Evolutionary conservation across 1,140 invertebrate species (phyloP).

Genomic region (Meloidogyne exigua): DNA sequence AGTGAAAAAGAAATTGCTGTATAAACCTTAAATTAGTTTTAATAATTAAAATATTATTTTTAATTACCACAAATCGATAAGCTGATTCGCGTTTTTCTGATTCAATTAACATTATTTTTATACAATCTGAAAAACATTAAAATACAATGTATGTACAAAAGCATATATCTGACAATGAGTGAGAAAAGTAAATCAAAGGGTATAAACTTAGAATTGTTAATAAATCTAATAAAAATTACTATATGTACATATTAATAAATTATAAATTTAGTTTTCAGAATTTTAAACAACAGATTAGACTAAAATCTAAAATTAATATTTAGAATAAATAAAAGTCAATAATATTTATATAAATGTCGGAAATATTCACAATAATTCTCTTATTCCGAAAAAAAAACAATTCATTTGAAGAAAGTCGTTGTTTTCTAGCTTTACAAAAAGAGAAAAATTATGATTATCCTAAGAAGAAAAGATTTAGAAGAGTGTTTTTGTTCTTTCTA

Average conservation of each 20-base stretch:
- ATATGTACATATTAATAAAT: too few species aligned
- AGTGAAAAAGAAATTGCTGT: constrained; percentile 59
- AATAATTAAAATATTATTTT: background rate
- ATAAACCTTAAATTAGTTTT: constrained; percentile 26
- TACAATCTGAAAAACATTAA: background rate
- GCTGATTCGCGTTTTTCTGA: constrained; percentile 48
- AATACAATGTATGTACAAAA: background rate
- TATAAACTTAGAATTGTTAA: too few species aligned
- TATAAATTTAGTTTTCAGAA: too few species aligned
- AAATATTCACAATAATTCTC: background rate
- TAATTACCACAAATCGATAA: constrained; percentile 51
- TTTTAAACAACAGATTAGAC: too few species aligned
- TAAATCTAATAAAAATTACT: too few species aligned
- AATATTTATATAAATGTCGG: background rate
- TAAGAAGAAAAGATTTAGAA: background rate
- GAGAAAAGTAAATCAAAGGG: too few species aligned
- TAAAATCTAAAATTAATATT: too few species aligned
- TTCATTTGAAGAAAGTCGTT: background rate
- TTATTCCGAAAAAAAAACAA: background rate
- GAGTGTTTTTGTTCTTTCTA: background rate
- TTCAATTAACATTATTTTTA: constrained; percentile 13
- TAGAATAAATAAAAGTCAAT: too few species aligned
- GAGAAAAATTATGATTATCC: background rate
- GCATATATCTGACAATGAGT: too few species aligned
- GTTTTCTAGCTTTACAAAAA: background rate